Conservation (phyloP, 2,888 invertebrate genomes). For the Dendrolimus houi region DNA sequence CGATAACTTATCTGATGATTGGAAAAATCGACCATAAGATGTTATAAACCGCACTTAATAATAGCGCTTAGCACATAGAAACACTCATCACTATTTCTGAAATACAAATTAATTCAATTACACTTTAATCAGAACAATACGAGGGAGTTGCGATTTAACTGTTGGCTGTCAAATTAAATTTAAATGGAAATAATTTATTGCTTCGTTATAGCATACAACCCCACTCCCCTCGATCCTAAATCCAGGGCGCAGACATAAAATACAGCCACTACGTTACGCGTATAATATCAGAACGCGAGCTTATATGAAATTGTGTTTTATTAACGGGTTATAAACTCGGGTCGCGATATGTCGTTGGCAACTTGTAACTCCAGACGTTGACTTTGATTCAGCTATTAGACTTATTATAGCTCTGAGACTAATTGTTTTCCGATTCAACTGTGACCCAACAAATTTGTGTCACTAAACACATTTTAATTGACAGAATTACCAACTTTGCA, state of each 20-base stretch:
- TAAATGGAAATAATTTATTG: conserved; percentile 71
- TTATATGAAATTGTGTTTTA: conserved; percentile 73
- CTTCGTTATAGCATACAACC: conserved; percentile 66
- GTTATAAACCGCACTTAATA: no score
- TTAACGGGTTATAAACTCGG: conserved; percentile 70
- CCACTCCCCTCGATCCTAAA: conserved; percentile 42
- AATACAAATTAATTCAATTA: conserved; percentile 34
- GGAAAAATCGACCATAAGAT: no score
- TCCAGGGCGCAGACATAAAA: conserved; percentile 64
- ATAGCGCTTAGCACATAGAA: no score
- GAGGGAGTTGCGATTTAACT: conserved; percentile 52
- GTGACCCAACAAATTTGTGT: conserved; percentile 29
- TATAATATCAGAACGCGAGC: conserved; percentile 46
- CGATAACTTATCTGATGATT: no score
- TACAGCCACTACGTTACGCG: conserved; percentile 52
- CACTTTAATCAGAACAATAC: conserved; percentile 59
- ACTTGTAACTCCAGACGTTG: conserved; percentile 59
- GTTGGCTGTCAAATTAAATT: conserved; percentile 71
- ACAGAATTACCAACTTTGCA: conserved; percentile 20
- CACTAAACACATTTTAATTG: conserved; percentile 37
- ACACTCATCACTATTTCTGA: neutral
- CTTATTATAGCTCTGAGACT: conserved; percentile 50
- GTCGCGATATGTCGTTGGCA: conserved; percentile 60
- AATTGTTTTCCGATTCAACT: conserved; percentile 62
- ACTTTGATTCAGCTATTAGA: conserved; percentile 42